A percentile compares a stretch with the other conserved stretches of the same genome.
phyloP scores from a whole-genome alignment of 23 tunicate genomes.

The Ascidia mentula region DNA sequence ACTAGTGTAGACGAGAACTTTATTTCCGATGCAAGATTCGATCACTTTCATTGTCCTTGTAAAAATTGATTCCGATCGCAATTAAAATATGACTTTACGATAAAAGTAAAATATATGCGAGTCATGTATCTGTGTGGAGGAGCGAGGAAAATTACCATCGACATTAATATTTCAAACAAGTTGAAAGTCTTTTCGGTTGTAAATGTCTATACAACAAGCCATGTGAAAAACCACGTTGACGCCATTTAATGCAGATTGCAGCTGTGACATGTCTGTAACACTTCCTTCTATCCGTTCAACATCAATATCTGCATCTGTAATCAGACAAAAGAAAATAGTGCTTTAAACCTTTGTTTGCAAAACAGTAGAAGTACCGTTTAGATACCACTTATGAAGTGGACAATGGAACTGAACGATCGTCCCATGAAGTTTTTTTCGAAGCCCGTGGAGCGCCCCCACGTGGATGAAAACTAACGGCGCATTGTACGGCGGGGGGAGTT shows the following conservation, averaged over 20 bases:
- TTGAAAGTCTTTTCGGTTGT: background rate
- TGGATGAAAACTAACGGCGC: constrained; percentile 92
- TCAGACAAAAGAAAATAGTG: background rate
- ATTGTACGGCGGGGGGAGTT: constrained; percentile 62
- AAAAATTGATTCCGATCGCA: no score
- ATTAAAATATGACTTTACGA: no score
- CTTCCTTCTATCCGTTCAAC: constrained; percentile 25
- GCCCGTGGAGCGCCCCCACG: constrained; percentile 98
- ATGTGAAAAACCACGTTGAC: constrained; percentile 28
- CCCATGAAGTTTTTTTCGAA: constrained; percentile 63
- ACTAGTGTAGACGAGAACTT: constrained; percentile 29
- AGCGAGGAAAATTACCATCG: no score
- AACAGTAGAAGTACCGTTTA: no score
- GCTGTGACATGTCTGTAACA: background rate
- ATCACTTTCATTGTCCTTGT: constrained; percentile 18
- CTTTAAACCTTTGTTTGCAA: no score
- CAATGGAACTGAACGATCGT: constrained; percentile 35
- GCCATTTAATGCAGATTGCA: background rate
- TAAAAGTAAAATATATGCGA: no score
- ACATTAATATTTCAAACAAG: constrained; percentile 6
- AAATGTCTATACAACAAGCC: background rate
- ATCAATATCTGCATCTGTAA: constrained; percentile 11
- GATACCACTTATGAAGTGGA: constrained; percentile 80
- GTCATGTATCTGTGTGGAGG: no score
- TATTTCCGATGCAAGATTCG: constrained; percentile 5